A percentile compares a stretch with the other conserved stretches of the same genome.
Evolutionary conservation across 2,888 invertebrate species (phyloP).

Genomic region (Drosophila anomelani): DNA sequence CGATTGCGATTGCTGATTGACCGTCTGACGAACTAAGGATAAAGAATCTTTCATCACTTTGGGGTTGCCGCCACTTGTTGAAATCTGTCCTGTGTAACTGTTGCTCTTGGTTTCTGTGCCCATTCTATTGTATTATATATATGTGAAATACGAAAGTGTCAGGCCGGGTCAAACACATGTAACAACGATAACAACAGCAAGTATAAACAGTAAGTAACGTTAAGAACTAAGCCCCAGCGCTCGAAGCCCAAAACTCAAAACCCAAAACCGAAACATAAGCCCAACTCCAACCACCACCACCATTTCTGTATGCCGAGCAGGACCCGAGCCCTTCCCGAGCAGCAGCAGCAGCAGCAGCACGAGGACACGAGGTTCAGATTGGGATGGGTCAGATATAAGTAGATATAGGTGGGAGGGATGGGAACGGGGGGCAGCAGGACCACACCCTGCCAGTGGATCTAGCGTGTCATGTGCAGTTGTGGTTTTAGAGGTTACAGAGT

Average conservation of each 20-base stretch:
- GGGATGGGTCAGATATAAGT: slow-evolving; percentile 1
- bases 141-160: slow-evolving; percentile 77
- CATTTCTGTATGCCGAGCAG: background rate
- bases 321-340: slow-evolving; percentile 2
- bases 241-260: slow-evolving; percentile 2
- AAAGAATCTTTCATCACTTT: slow-evolving; percentile 80
- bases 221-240: slow-evolving; percentile 15
- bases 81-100: slow-evolving; percentile 79
- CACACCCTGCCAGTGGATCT: slow-evolving; percentile 30
- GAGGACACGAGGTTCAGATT: slow-evolving; percentile 14
- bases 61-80: slow-evolving; percentile 76
- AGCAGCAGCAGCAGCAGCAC: slow-evolving; percentile 8
- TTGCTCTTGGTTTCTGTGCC: slow-evolving; percentile 83
- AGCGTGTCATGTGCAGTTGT: slow-evolving; percentile 10
- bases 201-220: slow-evolving; percentile 26
- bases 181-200: slow-evolving; percentile 31
- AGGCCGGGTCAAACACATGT: slow-evolving; percentile 73
- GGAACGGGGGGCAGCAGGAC: background rate
- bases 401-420: background rate
- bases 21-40: slow-evolving; percentile 76
- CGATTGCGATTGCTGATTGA: slow-evolving; percentile 48
- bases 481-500: background rate
- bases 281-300: slow-evolving; percentile 1
- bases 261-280: slow-evolving; percentile 14
- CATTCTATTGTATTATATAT: slow-evolving; percentile 76